Base-by-base conservation (phyloP, 2,797 vertebrate genomes). In the Clarias pachynema region DNA sequence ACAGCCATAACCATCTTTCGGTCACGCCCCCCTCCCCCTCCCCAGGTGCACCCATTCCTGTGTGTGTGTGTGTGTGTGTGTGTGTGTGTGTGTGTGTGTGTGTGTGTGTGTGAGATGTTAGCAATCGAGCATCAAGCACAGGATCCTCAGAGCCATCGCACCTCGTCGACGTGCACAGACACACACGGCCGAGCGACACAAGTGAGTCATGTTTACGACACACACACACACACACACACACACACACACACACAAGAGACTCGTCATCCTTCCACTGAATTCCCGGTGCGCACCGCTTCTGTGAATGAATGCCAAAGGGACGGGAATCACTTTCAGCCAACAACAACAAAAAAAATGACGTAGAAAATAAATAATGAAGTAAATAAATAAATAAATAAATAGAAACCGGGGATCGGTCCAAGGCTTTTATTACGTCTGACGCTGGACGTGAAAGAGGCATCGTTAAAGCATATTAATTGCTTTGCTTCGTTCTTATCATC, bases 391-490 rank as follows among this genome's bases (percentile, higher is more conserved):
- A 5, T 20, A 57, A 18, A 57, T 57, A 5, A 16, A 57, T 62
- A 7, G 12, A 9, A 24, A 79, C 74, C 37, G 65, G 81, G 82
- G 57, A 81, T 65, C 65, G 9, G 18, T 89, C 86, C 69, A 79
- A 87, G 68, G 84, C 85, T 60, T 86, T 86, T 82, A 88, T 89
- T 86, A 87, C 84, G 69, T 79, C 81, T 85, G 37, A 87, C 78
- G 79, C 84, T 74, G 82, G 89, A 77, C 59, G 85, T 80, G 69
- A 84, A 79, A 83, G 77, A 69, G 20, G 68, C 83, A 86, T 84
- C 81, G 87, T 88, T 88, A 86, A 83, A 88, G 53, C n/a, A 7
- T 49, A 87, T 85, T 89, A 88, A 89, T 89, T 87, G 84, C 66
- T 81, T 83, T 68, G 86, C 80, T 85, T 77, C 44, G 6, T 59